Evolutionary conservation across 2,113 vertebrate species (phyloP).

Genomic region (Lucifuga dentata): DNA sequence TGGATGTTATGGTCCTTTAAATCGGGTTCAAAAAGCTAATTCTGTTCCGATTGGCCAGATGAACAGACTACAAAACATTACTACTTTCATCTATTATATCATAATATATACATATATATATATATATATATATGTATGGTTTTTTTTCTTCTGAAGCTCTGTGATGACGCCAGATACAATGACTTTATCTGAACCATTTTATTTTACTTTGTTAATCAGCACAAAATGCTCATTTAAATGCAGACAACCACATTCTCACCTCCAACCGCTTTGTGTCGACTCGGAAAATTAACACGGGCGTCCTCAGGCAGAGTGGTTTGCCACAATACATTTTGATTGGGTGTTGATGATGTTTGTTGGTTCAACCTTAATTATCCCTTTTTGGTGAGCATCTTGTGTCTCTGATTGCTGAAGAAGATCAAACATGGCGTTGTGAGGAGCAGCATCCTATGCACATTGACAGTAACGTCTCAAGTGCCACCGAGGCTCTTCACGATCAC

Average conservation of each 20-base stretch:
- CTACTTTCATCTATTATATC: too few species aligned
- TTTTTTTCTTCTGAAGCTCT: too few species aligned
- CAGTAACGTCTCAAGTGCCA: conserved; percentile 50
- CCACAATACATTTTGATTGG: conserved; percentile 69
- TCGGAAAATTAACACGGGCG: conserved; percentile 24
- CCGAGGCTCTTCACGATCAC: conserved; percentile 54
- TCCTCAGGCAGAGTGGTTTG: conserved; percentile 39
- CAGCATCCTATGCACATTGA: conserved; percentile 30
- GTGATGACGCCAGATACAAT: too few species aligned
- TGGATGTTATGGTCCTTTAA: too few species aligned
- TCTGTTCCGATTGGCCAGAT: too few species aligned
- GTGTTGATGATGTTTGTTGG: conserved; percentile 70
- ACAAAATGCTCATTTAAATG: conserved; percentile 7
- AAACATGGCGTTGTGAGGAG: conserved; percentile 22
- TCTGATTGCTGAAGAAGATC: conserved; percentile 55
- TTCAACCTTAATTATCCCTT: conserved; percentile 63
- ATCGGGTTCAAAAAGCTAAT: too few species aligned
- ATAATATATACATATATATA: too few species aligned
- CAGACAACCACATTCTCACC: conserved; percentile 2
- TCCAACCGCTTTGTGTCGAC: conserved; percentile 19
- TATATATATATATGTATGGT: too few species aligned
- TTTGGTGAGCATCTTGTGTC: conserved; percentile 43
- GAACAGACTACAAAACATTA: too few species aligned
- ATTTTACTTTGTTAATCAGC: not conserved
- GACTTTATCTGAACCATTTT: not conserved